Percentiles rank a stretch among this genome's conserved stretches.
phyloP scores from a whole-genome alignment of 2,797 vertebrate species.

The Lates japonicus region DNA sequence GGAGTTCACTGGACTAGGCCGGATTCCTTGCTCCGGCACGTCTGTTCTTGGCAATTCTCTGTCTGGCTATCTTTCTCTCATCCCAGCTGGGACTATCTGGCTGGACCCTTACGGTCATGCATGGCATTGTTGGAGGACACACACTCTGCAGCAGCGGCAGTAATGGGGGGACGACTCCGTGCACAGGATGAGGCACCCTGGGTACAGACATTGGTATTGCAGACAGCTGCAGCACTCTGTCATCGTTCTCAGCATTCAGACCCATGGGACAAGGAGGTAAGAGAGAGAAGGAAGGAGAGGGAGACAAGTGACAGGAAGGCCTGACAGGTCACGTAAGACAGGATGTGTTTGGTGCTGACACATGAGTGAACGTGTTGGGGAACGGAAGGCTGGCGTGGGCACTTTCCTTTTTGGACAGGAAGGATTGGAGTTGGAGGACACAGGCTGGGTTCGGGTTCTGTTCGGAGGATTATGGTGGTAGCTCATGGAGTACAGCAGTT shows the following conservation, averaged over 20 bases:
- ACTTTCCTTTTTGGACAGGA: background rate
- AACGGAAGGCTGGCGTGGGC: background rate
- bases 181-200: constrained; percentile 91
- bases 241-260: constrained; percentile 91
- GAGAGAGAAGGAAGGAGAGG: constrained; percentile 16
- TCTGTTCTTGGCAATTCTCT: constrained; percentile 68
- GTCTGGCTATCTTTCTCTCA: constrained; percentile 55
- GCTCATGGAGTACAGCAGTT: background rate
- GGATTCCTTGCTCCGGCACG: constrained; percentile 64
- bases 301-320: constrained; percentile 26
- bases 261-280: constrained; percentile 71
- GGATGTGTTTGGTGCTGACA: constrained; percentile 1
- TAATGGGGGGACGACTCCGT: constrained; percentile 85
- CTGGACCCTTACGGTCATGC: constrained; percentile 70
- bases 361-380: background rate
- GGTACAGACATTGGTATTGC: constrained; percentile 92
- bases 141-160: constrained; percentile 66
- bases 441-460: background rate
- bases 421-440: constrained; percentile 1
- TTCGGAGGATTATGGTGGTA: background rate
- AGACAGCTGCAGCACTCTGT: constrained; percentile 94
- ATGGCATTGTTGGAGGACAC: constrained; percentile 73
- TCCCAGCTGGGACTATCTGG: constrained; percentile 79
- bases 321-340: constrained; percentile 1
- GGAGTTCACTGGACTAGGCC: too few relatives aligned